Conservation (phyloP, 30 jellyfish, hydroid and myxozoan genomes). For the Clytia hemisphaerica region DNA sequence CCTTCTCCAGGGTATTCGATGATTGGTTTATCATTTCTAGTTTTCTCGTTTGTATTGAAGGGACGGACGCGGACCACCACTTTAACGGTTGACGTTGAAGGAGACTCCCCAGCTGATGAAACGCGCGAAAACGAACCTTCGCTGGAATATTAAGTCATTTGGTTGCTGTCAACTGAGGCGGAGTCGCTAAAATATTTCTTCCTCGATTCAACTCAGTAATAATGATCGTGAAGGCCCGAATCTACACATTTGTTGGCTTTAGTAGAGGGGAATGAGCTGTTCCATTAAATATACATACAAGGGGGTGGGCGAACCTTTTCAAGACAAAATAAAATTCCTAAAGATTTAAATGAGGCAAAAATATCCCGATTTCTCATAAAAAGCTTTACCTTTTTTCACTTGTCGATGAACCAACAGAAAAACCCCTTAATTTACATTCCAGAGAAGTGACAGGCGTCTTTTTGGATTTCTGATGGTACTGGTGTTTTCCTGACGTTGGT, state of each 20-base stretch:
- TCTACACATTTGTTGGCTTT: no score
- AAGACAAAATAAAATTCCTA: no score
- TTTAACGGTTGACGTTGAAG: not conserved
- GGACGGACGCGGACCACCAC: slow-evolving; percentile 88
- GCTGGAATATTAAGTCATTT: not conserved
- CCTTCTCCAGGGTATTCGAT: slow-evolving; percentile 78
- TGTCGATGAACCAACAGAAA: slow-evolving; percentile 20
- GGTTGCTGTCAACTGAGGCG: not conserved
- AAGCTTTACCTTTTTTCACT: not conserved
- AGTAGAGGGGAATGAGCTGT: no score
- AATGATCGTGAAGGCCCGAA: no score
- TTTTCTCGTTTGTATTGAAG: slow-evolving; percentile 37
- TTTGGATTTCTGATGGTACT: no score
- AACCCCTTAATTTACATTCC: slow-evolving; percentile 7
- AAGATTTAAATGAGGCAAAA: no score
- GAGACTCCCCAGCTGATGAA: no score
- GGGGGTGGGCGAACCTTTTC: no score
- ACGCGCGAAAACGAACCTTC: no score
- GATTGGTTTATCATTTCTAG: slow-evolving; percentile 47
- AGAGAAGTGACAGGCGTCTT: no score
- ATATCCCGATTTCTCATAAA: no score
- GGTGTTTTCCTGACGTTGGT: not conserved
- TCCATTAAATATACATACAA: no score
- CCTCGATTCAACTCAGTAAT: slow-evolving; percentile 1
- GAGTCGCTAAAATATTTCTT: not conserved